These are phyloP conservation scores for Andrena haemorrhoa DNA, from an alignment of 2,888 invertebrate genomes.

Conservation along the genomic window DNA sequence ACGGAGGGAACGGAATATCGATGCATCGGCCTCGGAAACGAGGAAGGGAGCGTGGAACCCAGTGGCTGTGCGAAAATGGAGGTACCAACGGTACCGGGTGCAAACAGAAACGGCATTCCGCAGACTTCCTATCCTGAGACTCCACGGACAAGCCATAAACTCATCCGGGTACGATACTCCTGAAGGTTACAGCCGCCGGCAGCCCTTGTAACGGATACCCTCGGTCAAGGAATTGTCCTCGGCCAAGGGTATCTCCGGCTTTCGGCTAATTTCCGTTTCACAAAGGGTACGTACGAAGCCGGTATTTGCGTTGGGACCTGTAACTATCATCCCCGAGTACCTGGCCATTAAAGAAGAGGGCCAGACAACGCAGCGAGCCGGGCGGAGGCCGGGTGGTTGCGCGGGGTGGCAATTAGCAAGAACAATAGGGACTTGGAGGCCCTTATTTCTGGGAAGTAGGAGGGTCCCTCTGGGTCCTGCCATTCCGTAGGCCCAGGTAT, in stretches of 20 bases:
- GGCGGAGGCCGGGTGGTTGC: conserved; percentile 69
- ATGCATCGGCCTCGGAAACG: background rate
- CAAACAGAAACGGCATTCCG: background rate
- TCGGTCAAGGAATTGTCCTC: conserved; percentile 50
- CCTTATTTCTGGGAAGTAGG: conserved; percentile 81
- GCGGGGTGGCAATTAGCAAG: conserved; percentile 84
- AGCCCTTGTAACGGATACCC: conserved; percentile 34
- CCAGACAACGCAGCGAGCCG: conserved; percentile 54
- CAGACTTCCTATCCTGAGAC: background rate
- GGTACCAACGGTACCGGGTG: background rate
- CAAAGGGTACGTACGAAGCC: conserved; percentile 69
- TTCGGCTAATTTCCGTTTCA: conserved; percentile 71
- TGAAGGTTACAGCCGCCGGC: conserved; percentile 6
- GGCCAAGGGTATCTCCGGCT: conserved; percentile 45
- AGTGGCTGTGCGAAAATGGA: background rate
- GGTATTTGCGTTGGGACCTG: conserved; percentile 77
- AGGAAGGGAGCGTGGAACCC: background rate
- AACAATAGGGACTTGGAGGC: conserved; percentile 81
- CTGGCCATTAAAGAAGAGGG: conserved; percentile 71
- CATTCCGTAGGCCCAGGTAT: conserved; percentile 65
- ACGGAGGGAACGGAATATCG: too few relatives aligned
- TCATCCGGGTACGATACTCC: background rate
- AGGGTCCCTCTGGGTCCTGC: conserved; percentile 70
- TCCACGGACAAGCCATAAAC: conserved; percentile 2
- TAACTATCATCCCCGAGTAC: conserved; percentile 74